Conservation (phyloP, 2,797 vertebrate genomes). For the Neostethus bicornis region DNA sequence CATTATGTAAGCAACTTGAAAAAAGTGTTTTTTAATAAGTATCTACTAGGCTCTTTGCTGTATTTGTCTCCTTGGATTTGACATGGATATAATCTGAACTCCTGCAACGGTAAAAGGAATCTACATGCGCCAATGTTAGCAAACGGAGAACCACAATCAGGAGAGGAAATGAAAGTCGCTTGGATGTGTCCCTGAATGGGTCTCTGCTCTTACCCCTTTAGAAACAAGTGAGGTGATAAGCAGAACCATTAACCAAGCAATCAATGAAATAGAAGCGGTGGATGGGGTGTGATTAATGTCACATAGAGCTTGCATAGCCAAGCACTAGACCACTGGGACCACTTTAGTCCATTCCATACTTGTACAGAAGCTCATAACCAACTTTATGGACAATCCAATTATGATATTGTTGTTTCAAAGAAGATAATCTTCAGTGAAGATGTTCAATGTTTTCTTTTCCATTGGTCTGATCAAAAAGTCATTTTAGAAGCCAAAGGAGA, state of each 20-base stretch:
- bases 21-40: slow-evolving; percentile 35
- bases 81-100: slow-evolving; percentile 16
- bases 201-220: slow-evolving; percentile 57
- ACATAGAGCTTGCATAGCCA: slow-evolving; percentile 46
- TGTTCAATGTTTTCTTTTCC: too few relatives aligned
- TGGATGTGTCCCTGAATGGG: slow-evolving; percentile 49
- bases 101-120: background rate
- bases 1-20: slow-evolving; percentile 60
- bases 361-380: slow-evolving; percentile 35
- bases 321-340: slow-evolving; percentile 50
- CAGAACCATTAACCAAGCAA: slow-evolving; percentile 67
- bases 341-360: slow-evolving; percentile 37
- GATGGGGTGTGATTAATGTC: slow-evolving; percentile 74
- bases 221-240: slow-evolving; percentile 73
- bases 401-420: slow-evolving; percentile 33
- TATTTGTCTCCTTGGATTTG: slow-evolving; percentile 1
- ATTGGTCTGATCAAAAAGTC: too few relatives aligned
- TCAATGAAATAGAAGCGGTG: slow-evolving; percentile 49
- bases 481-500: too few relatives aligned
- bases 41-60: slow-evolving; percentile 9
- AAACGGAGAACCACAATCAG: slow-evolving; percentile 35
- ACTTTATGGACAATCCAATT: slow-evolving; percentile 52
- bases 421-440: slow-evolving; percentile 11
- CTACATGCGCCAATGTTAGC: slow-evolving; percentile 10
- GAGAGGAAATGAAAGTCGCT: slow-evolving; percentile 26